Conservation (phyloP, 2,888 invertebrate species). For the Eupithecia exiguata region DNA sequence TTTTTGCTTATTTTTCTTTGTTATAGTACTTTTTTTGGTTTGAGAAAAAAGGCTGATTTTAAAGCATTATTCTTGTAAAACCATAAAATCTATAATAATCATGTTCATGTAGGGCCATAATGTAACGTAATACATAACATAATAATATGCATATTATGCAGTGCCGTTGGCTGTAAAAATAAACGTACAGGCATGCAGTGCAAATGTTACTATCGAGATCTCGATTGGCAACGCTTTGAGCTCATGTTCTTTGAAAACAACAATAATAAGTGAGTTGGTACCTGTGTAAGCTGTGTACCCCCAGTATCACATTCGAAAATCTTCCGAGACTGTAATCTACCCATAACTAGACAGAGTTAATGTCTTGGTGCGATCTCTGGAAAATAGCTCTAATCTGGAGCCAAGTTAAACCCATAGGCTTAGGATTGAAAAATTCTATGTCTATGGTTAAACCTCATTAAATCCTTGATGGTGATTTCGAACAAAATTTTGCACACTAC, state of each 20-base stretch:
- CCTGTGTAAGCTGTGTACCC: not conserved
- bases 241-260: slow-evolving; percentile 31
- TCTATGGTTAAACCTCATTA: not conserved
- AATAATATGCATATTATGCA: not conserved
- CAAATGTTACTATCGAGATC: slow-evolving; percentile 35
- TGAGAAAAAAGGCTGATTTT: not conserved
- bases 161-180: slow-evolving; percentile 10
- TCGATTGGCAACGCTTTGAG: slow-evolving; percentile 37
- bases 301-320: not conserved
- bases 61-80: not conserved
- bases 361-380: not conserved
- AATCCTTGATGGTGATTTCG: not conserved
- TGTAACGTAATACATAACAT: not conserved
- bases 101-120: not conserved
- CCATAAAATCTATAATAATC: not conserved
- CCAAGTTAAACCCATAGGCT: no score
- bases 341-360: not conserved
- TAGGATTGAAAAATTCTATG: no score
- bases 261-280: not conserved
- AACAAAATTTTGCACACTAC: not conserved
- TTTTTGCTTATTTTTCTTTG: not conserved
- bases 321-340: not conserved
- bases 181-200: slow-evolving; percentile 29
- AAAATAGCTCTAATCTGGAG: not conserved
- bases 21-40: not conserved